Evolutionary conservation across 2,113 vertebrate genomes (phyloP).

Genomic region (Okapia johnstoni): DNA sequence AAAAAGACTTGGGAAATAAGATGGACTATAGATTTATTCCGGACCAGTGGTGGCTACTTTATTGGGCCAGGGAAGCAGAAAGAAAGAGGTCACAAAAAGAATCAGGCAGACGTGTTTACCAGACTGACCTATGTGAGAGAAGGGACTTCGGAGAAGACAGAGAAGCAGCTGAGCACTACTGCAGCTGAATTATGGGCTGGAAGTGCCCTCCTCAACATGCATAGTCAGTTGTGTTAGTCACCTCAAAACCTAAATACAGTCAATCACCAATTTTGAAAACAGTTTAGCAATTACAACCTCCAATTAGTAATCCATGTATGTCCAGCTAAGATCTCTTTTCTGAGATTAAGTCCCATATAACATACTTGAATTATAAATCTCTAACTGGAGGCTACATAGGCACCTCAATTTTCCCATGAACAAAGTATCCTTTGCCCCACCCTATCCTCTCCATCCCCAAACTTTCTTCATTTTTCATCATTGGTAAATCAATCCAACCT

Average conservation of each 20-base stretch:
- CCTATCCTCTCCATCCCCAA: background rate
- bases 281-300: background rate
- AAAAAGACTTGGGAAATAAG: background rate
- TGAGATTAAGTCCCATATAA: background rate
- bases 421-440: background rate
- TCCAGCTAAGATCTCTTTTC: background rate
- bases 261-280: background rate
- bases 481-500: background rate
- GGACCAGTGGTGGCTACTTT: background rate
- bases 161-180: accelerated
- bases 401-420: background rate
- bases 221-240: background rate
- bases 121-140: background rate
- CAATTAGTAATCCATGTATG: background rate
- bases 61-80: background rate
- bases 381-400: background rate
- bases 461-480: background rate
- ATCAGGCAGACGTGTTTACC: background rate
- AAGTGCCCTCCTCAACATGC: accelerated
- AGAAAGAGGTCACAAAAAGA: background rate
- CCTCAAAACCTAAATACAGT: background rate
- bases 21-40: background rate
- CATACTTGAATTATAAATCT: background rate
- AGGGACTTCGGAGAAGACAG: background rate
- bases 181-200: accelerated